A percentile compares a stretch with the other conserved stretches of the same genome.
These are phyloP conservation scores for Pseudococcus longispinus DNA, from an alignment of 2,888 invertebrate species.

Conservation along the genomic window DNA sequence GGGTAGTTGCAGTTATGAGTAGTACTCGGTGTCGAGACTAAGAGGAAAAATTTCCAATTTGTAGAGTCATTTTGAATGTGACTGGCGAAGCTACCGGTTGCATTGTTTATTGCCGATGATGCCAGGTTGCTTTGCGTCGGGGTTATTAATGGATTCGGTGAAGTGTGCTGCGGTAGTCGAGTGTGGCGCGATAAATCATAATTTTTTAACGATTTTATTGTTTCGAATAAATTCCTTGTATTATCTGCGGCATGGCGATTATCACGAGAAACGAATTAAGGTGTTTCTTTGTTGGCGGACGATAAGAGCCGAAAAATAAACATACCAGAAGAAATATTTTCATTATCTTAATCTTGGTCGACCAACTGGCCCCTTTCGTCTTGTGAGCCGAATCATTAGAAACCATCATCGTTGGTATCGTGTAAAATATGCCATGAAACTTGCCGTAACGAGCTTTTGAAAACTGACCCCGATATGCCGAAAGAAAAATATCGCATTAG, in stretches of 20 bases:
- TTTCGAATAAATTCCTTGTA: not conserved
- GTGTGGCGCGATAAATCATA: not conserved
- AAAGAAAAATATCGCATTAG: not conserved
- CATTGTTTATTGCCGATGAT: not conserved
- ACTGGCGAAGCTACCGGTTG: not conserved
- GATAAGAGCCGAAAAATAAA: not conserved
- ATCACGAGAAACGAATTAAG: not conserved
- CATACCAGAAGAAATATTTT: not conserved
- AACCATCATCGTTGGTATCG: not conserved
- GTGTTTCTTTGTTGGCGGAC: not conserved
- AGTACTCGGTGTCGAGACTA: too few species aligned
- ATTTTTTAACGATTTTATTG: constrained; percentile 2
- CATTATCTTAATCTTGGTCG: not conserved
- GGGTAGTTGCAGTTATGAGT: not conserved
- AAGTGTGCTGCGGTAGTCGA: not conserved
- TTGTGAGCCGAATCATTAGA: not conserved
- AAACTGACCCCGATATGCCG: not conserved
- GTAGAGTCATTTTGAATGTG: not conserved
- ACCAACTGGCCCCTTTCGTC: not conserved
- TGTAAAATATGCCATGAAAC: not conserved
- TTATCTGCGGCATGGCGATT: not conserved
- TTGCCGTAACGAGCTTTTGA: not conserved
- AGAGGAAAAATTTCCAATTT: not conserved
- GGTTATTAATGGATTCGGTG: not conserved
- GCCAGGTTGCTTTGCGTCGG: not conserved